A percentile compares a stretch with the other conserved stretches of the same genome.
Evolutionary conservation across 2,888 invertebrate genomes (phyloP).

Genomic region (Leptarthrus brevirostris): DNA sequence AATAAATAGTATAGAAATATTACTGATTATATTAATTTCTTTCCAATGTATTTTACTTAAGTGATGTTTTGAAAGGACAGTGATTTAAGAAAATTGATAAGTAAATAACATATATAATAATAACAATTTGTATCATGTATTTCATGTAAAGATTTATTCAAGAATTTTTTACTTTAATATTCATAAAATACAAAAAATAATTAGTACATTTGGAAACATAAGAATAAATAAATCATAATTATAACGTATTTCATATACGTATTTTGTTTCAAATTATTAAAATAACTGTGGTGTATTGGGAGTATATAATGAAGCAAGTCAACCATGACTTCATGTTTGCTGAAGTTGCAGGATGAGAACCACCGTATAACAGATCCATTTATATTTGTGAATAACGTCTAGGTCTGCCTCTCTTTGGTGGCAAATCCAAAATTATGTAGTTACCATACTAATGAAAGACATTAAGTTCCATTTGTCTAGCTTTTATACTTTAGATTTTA

Average conservation of each 20-base stretch:
- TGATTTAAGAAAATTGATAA: constrained; percentile 2
- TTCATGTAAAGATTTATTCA: not conserved
- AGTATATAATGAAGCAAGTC: not conserved
- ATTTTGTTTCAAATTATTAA: not conserved
- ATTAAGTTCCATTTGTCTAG: too few species aligned
- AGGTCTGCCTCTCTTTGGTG: constrained; percentile 2
- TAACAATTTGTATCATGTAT: constrained; percentile 15
- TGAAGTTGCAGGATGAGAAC: too few species aligned
- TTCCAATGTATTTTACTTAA: not conserved
- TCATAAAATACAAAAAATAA: too few species aligned
- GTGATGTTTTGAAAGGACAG: not conserved
- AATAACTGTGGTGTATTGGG: not conserved
- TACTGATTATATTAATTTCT: not conserved
- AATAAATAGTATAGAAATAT: not conserved
- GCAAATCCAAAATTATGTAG: constrained; percentile 4
- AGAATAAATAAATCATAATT: too few species aligned
- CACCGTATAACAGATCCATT: too few species aligned
- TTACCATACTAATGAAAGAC: too few species aligned
- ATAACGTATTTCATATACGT: too few species aligned
- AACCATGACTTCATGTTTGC: not conserved
- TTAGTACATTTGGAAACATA: too few species aligned
- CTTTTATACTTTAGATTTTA: too few species aligned
- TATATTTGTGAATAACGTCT: not conserved
- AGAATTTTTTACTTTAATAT: too few species aligned
- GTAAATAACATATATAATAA: constrained; percentile 10